phyloP scores from a whole-genome alignment of 2,888 invertebrate species.

The Pachycephus smyrnensis region DNA sequence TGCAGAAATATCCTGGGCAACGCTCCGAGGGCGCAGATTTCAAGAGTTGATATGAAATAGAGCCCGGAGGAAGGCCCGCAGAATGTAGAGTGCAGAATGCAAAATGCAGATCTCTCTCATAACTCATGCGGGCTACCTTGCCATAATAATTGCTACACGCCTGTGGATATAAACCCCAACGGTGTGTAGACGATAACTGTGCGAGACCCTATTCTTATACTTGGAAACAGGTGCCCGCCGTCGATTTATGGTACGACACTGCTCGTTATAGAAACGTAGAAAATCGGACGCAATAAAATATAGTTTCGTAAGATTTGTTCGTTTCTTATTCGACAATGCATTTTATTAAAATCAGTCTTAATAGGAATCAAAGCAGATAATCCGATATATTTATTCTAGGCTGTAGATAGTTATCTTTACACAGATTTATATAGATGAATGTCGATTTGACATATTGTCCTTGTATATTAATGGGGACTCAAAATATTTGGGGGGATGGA shows the following conservation, averaged over 20 bases:
- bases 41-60: slow-evolving; percentile 55
- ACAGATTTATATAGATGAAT: neutral
- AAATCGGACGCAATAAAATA: neutral
- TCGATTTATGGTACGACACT: neutral
- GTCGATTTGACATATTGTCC: neutral
- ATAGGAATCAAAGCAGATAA: neutral
- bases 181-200: neutral
- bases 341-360: neutral
- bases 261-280: neutral
- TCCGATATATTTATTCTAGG: neutral
- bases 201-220: neutral
- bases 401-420: neutral
- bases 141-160: slow-evolving; percentile 57
- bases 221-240: neutral
- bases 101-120: slow-evolving; percentile 50
- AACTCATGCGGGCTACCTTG: slow-evolving; percentile 50
- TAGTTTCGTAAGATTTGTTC: neutral
- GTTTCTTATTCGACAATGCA: neutral
- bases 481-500: neutral
- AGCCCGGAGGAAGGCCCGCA: slow-evolving; percentile 35
- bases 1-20: neutral
- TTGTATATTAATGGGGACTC: neutral
- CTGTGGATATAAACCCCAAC: slow-evolving; percentile 41
- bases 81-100: slow-evolving; percentile 21
- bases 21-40: slow-evolving; percentile 45